Conservation (phyloP, 2,888 invertebrate genomes). For the Seira musarum region DNA sequence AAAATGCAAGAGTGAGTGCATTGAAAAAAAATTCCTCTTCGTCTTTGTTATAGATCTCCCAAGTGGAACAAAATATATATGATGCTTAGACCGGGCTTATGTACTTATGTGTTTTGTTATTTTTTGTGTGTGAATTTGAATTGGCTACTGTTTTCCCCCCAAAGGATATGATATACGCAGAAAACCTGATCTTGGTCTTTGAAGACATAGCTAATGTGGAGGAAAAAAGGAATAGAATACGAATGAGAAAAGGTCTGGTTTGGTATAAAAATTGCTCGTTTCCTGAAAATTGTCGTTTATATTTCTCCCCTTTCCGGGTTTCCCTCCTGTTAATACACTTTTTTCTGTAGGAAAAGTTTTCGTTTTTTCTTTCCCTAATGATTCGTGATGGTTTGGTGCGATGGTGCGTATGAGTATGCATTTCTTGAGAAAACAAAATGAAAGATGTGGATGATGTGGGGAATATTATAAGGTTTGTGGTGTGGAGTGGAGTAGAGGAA, state of each 20-base stretch:
- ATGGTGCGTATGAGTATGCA: neutral
- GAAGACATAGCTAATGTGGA: too few species aligned
- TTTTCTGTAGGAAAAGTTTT: slow-evolving; percentile 24
- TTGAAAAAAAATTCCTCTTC: too few species aligned
- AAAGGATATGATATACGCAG: slow-evolving; percentile 19
- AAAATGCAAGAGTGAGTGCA: neutral
- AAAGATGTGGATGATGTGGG: too few species aligned
- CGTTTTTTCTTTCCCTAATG: slow-evolving; percentile 32
- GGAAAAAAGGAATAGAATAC: slow-evolving; percentile 46
- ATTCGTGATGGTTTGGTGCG: neutral
- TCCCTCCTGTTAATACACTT: slow-evolving; percentile 20
- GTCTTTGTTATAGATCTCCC: neutral
- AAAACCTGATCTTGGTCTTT: slow-evolving; percentile 54
- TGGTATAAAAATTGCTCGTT: slow-evolving; percentile 64
- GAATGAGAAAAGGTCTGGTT: slow-evolving; percentile 49
- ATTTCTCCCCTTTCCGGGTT: slow-evolving; percentile 47
- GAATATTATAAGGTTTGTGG: too few species aligned
- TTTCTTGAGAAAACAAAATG: neutral
- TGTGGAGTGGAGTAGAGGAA: neutral
- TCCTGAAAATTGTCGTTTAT: slow-evolving; percentile 65
- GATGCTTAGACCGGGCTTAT: neutral
- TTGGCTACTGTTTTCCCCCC: slow-evolving; percentile 57
- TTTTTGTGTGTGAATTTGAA: slow-evolving; percentile 53
- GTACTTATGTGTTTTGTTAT: neutral
- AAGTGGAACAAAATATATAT: neutral